phyloP scores from a whole-genome alignment of 2,113 vertebrate genomes.

The Probosciger aterrimus region DNA sequence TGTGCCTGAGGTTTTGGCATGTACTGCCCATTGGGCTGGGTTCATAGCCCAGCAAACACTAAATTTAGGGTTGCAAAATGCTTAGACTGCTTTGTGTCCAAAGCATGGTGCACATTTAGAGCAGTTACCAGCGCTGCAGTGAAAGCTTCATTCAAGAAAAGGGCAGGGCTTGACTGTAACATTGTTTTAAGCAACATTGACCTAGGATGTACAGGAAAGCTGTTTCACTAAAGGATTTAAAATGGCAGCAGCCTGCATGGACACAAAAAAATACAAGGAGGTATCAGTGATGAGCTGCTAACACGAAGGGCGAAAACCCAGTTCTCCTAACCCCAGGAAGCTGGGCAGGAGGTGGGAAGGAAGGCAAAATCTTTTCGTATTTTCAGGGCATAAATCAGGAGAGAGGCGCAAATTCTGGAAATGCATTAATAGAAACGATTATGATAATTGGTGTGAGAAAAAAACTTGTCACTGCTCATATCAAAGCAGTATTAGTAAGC shows the following conservation, averaged over 20 bases:
- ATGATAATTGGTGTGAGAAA: not conserved
- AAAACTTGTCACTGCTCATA: not conserved
- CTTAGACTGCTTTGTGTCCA: not conserved
- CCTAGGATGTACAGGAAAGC: not conserved
- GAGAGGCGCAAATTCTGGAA: not conserved
- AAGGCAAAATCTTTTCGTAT: not conserved
- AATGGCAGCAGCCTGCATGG: not conserved
- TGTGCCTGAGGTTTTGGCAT: not conserved
- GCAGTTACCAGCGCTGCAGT: not conserved
- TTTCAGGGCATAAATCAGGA: not conserved
- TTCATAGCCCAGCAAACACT: not conserved
- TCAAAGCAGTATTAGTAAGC: not conserved
- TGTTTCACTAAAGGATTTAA: not conserved
- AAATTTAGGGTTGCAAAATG: not conserved
- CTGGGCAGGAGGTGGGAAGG: not conserved
- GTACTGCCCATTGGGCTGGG: not conserved
- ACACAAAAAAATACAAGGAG: not conserved
- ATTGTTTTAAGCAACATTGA: not conserved
- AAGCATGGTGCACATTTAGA: not conserved
- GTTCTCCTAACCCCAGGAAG: not conserved
- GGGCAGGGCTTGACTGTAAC: not conserved
- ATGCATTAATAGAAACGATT: not conserved
- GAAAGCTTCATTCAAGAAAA: not conserved
- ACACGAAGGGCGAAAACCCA: not conserved
- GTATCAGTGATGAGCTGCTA: not conserved